These are phyloP conservation scores for Crocodylus rhombifer DNA, from an alignment of 2,797 vertebrate species.

Conservation along the genomic window DNA sequence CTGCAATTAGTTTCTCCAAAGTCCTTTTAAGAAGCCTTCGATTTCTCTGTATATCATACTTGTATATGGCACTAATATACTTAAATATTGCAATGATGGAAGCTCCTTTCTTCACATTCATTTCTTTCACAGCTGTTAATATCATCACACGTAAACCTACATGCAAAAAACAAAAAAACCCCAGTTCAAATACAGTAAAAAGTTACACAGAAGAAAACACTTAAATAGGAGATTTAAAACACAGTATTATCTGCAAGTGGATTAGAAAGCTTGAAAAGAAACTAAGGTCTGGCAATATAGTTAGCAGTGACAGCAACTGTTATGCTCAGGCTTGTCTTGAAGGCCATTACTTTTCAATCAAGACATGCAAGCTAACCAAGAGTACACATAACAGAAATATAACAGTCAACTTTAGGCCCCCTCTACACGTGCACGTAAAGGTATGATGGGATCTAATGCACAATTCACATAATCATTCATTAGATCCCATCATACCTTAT, in stretches of 20 bases:
- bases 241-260: neutral
- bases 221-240: slow-evolving; percentile 2
- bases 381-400: neutral
- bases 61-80: slow-evolving; percentile 90
- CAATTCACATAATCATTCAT: no score
- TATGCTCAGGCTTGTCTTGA: neutral
- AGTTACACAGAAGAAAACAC: neutral
- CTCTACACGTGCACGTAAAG: no score
- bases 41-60: slow-evolving; percentile 91
- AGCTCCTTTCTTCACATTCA: slow-evolving; percentile 91
- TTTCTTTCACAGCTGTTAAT: slow-evolving; percentile 92
- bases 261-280: neutral
- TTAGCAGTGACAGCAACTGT: neutral
- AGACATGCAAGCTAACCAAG: neutral
- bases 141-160: slow-evolving; percentile 95
- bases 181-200: slow-evolving; percentile 37
- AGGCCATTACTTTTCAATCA: neutral
- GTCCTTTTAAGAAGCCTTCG: slow-evolving; percentile 91
- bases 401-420: no score
- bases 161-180: slow-evolving; percentile 38
- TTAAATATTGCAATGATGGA: slow-evolving; percentile 93
- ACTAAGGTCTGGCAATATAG: neutral
- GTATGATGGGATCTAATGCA: no score
- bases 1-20: slow-evolving; percentile 90
- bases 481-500: no score